phyloP scores from a whole-genome alignment of 2,888 invertebrate genomes.

The Timema podura region DNA sequence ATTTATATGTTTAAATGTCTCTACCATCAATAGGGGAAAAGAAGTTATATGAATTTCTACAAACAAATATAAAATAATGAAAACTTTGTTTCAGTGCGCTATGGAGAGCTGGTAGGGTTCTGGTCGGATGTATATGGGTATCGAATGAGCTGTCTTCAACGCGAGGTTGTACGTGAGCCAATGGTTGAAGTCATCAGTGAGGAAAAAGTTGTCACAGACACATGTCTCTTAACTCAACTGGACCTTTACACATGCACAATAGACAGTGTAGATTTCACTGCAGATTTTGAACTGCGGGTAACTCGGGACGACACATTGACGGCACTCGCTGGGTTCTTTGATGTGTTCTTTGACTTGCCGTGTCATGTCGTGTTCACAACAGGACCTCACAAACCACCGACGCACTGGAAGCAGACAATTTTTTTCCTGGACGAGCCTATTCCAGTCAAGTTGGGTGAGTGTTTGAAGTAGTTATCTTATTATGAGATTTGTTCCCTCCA shows the following conservation, averaged over 20 bases:
- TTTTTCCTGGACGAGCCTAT: conserved; percentile 76
- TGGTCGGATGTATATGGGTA: conserved; percentile 95
- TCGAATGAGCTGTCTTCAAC: conserved; percentile 88
- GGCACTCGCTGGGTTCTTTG: conserved; percentile 87
- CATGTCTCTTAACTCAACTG: conserved; percentile 63
- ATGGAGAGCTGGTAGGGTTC: conserved; percentile 69
- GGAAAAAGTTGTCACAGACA: conserved; percentile 61
- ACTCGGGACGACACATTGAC: conserved; percentile 65
- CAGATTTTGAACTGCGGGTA: conserved; percentile 63
- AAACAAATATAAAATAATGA: too few relatives aligned
- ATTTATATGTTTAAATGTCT: too few relatives aligned
- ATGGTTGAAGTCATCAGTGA: conserved; percentile 62
- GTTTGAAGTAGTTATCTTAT: too few relatives aligned
- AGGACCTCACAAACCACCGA: conserved; percentile 66
- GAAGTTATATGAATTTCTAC: too few relatives aligned
- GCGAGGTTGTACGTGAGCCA: conserved; percentile 76
- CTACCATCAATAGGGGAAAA: too few relatives aligned
- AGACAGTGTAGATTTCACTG: conserved; percentile 66
- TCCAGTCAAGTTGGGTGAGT: conserved; percentile 60
- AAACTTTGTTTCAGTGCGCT: conserved; percentile 52
- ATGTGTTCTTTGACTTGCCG: conserved; percentile 75
- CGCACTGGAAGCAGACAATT: conserved; percentile 95
- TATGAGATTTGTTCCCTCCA: too few relatives aligned
- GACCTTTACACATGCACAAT: conserved; percentile 71
- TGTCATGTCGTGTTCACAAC: conserved; percentile 69